A percentile compares a stretch with the other conserved stretches of the same genome.
Conservation (phyloP, 2,888 invertebrate species). For the Apodemia hepburni region DNA sequence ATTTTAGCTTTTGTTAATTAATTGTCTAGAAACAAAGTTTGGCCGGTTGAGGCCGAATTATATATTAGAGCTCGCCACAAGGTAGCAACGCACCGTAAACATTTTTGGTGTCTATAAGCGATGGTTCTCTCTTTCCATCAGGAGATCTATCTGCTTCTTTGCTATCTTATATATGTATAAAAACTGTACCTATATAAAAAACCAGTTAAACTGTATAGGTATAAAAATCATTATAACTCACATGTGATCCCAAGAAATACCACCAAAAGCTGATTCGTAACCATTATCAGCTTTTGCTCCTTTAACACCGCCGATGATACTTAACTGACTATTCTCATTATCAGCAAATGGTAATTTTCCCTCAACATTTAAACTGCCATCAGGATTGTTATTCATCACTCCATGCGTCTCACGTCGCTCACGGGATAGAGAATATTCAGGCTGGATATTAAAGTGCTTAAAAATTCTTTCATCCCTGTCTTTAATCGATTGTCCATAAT, state of each 20-base stretch:
- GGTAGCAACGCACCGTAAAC: too few species aligned
- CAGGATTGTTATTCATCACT: constrained; percentile 34
- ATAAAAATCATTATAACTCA: constrained; percentile 31
- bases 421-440: constrained; percentile 25
- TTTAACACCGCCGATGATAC: constrained; percentile 32
- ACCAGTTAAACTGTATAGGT: too few species aligned
- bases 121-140: too few species aligned
- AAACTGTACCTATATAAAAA: too few species aligned
- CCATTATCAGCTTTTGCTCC: constrained; percentile 33
- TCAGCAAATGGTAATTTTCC: constrained; percentile 34
- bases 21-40: too few species aligned
- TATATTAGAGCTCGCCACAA: too few species aligned
- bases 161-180: too few species aligned
- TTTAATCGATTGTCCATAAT: neutral
- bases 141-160: too few species aligned
- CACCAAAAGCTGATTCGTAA: constrained; percentile 37
- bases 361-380: constrained; percentile 34
- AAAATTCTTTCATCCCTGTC: constrained; percentile 28
- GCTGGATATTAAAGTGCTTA: constrained; percentile 28
- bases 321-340: constrained; percentile 33
- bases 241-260: constrained; percentile 40
- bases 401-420: constrained; percentile 34
- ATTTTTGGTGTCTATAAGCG: too few species aligned
- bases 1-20: too few species aligned
- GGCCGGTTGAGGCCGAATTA: too few species aligned